These are phyloP conservation scores for Pygoscelis adeliae DNA, from an alignment of 2,113 vertebrate genomes.

Conservation along the genomic window DNA sequence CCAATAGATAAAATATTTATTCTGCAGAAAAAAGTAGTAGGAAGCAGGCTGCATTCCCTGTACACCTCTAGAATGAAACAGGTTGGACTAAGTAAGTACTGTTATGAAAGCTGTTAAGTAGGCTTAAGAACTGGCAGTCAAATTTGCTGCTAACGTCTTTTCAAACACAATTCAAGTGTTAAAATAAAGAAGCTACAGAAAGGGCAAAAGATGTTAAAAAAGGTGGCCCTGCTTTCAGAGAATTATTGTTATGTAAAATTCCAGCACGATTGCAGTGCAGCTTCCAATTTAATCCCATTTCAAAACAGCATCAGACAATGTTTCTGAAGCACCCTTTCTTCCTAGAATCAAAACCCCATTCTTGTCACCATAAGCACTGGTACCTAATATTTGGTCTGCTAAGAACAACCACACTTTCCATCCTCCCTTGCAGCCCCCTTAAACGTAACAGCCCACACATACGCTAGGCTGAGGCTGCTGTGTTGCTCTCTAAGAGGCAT, in stretches of 20 bases:
- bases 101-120: not conserved
- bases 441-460: not conserved
- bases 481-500: not conserved
- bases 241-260: not conserved
- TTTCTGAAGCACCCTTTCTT: not conserved
- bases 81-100: no score
- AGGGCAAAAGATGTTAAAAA: not conserved
- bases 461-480: not conserved
- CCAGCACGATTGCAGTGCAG: rapidly evolving
- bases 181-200: not conserved
- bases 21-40: not conserved
- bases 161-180: not conserved
- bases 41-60: not conserved
- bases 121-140: not conserved
- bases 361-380: not conserved
- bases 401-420: not conserved
- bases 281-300: not conserved
- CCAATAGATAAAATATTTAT: not conserved
- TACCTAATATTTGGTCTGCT: not conserved
- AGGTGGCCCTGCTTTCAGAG: not conserved
- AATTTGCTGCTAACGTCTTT: not conserved
- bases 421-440: not conserved
- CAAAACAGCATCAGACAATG: not conserved
- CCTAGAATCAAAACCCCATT: not conserved
- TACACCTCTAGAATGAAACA: not conserved